Evolutionary conservation across 2,797 vertebrate genomes (phyloP).

Genomic region (Pseudomugil tenellus): DNA sequence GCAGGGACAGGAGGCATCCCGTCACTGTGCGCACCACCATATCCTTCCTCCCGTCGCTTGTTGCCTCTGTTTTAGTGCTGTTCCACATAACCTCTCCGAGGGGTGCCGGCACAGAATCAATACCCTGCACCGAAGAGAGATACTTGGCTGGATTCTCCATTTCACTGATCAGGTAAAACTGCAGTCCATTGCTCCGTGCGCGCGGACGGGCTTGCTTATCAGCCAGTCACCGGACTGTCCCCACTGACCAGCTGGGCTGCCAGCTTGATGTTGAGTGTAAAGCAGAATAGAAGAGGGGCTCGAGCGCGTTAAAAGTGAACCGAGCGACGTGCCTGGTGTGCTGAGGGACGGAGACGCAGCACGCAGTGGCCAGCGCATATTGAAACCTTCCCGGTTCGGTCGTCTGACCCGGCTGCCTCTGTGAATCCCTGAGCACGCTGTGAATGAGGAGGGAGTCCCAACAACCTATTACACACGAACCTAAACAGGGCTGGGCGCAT

Average conservation of each 20-base stretch:
- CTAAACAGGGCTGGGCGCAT: constrained; percentile 33
- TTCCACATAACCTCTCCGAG: constrained; percentile 80
- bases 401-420: constrained; percentile 58
- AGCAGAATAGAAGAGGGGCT: constrained; percentile 36
- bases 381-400: constrained; percentile 54
- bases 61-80: constrained; percentile 72
- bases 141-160: constrained; percentile 82
- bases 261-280: constrained; percentile 43
- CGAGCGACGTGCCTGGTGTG: constrained; percentile 49
- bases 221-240: constrained; percentile 52
- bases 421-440: constrained; percentile 47
- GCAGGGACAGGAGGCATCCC: constrained; percentile 86
- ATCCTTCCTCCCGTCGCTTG: constrained; percentile 62
- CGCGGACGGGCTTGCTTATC: constrained; percentile 48
- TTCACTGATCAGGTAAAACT: constrained; percentile 66
- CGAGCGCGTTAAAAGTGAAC: constrained; percentile 43
- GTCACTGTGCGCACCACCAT: constrained; percentile 83
- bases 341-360: constrained; percentile 53
- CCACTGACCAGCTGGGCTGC: constrained; percentile 38
- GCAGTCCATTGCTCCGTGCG: constrained; percentile 57
- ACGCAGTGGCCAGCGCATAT: constrained; percentile 61
- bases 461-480: constrained; percentile 38
- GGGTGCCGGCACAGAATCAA: constrained; percentile 65
- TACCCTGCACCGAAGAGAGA: constrained; percentile 72
- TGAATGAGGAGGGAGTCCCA: constrained; percentile 51